Evolutionary conservation across 1,140 invertebrate species (phyloP), one percentile per base, ranked within the genome.

Genomic region (Drosophila parabipectinata): DNA sequence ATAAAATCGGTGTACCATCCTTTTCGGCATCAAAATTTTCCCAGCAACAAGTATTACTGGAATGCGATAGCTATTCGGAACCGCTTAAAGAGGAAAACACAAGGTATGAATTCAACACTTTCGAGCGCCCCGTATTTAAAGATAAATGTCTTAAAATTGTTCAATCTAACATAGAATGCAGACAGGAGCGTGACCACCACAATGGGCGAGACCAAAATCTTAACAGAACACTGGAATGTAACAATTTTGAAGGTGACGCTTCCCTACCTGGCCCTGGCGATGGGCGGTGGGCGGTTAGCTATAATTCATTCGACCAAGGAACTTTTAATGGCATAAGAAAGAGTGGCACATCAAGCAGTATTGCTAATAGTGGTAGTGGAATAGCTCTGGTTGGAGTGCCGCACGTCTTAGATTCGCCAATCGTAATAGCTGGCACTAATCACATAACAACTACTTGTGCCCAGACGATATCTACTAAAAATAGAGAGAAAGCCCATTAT

Each of bases 21-120:
- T 78, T 56, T 14, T 56, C 67, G 28, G 77, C 76, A 9, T 64
- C 84, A 3, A 81, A 64, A 1, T 60, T 75, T 7, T 79, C 77
- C 0, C 87, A 90, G 28, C 80, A 90, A 28, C 81, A 90, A 64
- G 79, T 91, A 50, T 39, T 90, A 8, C 18, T 90, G 21, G 79
- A 89, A 44, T 81, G 75, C 44, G 90, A 91, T 26, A 84, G 74
- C 54, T 92, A 92, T 62, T 91, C 91, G 0, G 91, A 92, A 39
- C 91, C 91, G 5, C 67, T 90, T 24, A 75, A 90, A 32, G 75
- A 90, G 51, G 67, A 79, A 14, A 77, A 77, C 24, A 75, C 78
- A 0, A 68, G 56, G 30, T 92, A 80, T 71, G 88, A 92, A 61
- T 92, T 92, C 26, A 91, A 90, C 52, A 92, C 91, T 54, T 90